These are phyloP conservation scores for Sternarchorhynchus goeldii DNA, from an alignment of 2,797 vertebrate genomes.

Conservation along the genomic window DNA sequence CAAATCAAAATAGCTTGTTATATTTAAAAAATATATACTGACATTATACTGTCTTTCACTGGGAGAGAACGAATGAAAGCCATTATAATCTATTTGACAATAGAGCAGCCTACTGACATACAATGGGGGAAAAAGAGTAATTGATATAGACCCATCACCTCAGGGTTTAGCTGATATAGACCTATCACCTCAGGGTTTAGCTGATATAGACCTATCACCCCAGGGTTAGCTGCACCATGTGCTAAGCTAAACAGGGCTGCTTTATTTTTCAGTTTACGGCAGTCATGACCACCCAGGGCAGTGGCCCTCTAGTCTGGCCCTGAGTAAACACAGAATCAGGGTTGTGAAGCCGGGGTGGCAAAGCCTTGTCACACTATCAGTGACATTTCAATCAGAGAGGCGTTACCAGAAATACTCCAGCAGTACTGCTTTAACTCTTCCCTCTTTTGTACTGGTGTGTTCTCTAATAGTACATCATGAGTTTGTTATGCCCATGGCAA, in stretches of 20 bases:
- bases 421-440: constrained; percentile 19
- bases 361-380: constrained; percentile 24
- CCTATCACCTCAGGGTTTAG: background rate
- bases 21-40: background rate
- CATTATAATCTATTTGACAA: too few species aligned
- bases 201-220: background rate
- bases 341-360: constrained; percentile 24
- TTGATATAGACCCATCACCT: background rate
- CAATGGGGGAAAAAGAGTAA: background rate
- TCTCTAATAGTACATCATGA: constrained; percentile 42
- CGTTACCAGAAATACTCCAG: constrained; percentile 37
- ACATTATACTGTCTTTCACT: background rate
- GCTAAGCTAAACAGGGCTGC: constrained; percentile 29
- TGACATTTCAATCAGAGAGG: constrained; percentile 46
- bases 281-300: constrained; percentile 33
- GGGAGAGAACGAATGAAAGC: too few species aligned
- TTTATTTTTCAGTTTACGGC: constrained; percentile 30
- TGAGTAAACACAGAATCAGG: constrained; percentile 38
- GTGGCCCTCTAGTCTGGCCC: constrained; percentile 22
- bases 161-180: constrained; percentile 15
- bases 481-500: constrained; percentile 52
- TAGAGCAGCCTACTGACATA: background rate
- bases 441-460: constrained; percentile 35
- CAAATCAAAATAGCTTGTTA: background rate
- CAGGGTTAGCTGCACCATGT: constrained; percentile 14